A percentile compares a stretch with the other conserved stretches of the same genome.
Evolutionary conservation across 2,113 vertebrate genomes (phyloP).

Genomic region (Phrynocephalus versicolor): DNA sequence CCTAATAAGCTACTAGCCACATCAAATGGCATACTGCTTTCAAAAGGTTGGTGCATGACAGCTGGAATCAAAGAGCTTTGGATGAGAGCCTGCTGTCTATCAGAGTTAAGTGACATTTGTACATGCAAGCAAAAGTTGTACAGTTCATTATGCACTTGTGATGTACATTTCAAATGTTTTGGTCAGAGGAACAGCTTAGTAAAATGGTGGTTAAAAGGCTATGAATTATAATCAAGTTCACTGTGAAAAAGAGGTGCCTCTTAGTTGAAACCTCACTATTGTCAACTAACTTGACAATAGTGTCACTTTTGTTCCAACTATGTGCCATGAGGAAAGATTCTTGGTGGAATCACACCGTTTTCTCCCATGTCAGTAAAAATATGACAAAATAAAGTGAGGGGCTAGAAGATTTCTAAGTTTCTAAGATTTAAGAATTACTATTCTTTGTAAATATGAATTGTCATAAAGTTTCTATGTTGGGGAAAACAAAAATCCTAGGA

Average conservation of each 20-base stretch:
- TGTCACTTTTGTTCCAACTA: background rate
- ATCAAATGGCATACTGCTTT: background rate
- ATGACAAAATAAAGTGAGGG: background rate
- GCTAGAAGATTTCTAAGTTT: background rate
- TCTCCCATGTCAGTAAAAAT: background rate
- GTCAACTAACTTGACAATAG: background rate
- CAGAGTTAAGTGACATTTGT: background rate
- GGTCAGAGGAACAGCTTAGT: background rate
- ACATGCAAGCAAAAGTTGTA: background rate
- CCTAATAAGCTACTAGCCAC: background rate
- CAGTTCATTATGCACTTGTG: background rate
- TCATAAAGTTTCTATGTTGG: background rate
- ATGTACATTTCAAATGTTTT: background rate
- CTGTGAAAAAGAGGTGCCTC: background rate
- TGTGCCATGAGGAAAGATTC: background rate
- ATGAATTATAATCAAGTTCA: background rate
- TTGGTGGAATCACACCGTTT: background rate
- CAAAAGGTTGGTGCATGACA: background rate
- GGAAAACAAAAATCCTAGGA: background rate
- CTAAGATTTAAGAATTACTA: background rate
- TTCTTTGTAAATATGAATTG: background rate
- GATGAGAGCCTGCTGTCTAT: background rate
- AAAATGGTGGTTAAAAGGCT: background rate
- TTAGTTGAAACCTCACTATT: too few species aligned
- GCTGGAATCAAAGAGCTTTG: background rate